A percentile compares a stretch with the other conserved stretches of the same genome.
phyloP scores from a whole-genome alignment of 2,113 vertebrate species.

The Epinephelus cyanopodus region DNA sequence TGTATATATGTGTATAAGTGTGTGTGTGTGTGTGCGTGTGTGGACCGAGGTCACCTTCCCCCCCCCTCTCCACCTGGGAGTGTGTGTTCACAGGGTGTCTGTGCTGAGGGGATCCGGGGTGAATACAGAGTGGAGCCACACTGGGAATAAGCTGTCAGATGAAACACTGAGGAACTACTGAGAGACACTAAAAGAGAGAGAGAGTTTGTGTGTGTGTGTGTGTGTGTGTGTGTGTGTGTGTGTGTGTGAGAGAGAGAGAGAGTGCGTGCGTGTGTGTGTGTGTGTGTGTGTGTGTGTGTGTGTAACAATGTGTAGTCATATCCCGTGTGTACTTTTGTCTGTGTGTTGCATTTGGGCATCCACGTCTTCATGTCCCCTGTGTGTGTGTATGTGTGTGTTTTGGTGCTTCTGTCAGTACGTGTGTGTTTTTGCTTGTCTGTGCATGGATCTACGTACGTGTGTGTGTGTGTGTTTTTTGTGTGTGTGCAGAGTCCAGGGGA shows the following conservation, averaged over 20 bases:
- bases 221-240: conserved; percentile 21
- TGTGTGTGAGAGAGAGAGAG: too few species aligned
- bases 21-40: conserved; percentile 57
- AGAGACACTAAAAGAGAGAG: conserved; percentile 73
- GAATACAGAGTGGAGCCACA: conserved; percentile 83
- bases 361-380: conserved; percentile 36
- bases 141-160: conserved; percentile 86
- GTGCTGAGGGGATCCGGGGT: conserved; percentile 83
- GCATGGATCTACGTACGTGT: conserved; percentile 34
- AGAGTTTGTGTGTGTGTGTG: neutral
- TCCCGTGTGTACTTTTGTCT: conserved; percentile 37
- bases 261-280: conserved; percentile 8
- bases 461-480: conserved; percentile 24
- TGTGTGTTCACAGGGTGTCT: conserved; percentile 82
- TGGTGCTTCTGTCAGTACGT: conserved; percentile 25
- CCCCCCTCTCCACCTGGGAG: conserved; percentile 75
- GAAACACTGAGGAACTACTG: conserved; percentile 82
- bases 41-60: conserved; percentile 81
- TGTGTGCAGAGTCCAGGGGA: conserved; percentile 64
- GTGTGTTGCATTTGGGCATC: conserved; percentile 24
- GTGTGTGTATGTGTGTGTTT: conserved; percentile 32
- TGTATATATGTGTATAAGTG: conserved; percentile 50
- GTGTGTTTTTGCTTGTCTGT: conserved; percentile 26
- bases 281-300: conserved; percentile 22
- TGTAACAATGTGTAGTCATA: conserved; percentile 33